These are phyloP conservation scores for Tarsius wallacei DNA, from an alignment of 2,797 vertebrate species.

Conservation along the genomic window DNA sequence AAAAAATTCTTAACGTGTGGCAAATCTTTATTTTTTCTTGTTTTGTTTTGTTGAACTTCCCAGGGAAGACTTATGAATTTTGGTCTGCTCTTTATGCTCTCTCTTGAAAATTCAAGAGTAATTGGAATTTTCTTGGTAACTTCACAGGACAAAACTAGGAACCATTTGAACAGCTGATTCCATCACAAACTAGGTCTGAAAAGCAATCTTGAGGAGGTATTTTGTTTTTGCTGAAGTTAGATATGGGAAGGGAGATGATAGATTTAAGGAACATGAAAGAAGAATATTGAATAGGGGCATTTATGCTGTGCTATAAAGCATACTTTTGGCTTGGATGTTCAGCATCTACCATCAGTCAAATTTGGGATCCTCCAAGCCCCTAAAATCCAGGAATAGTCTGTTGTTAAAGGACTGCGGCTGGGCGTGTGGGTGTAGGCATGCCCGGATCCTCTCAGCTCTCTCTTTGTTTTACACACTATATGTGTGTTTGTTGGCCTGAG, in stretches of 20 bases:
- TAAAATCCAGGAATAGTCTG: no score
- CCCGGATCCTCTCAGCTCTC: neutral
- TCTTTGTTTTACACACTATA: neutral
- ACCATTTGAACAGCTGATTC: neutral
- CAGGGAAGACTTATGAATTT: neutral
- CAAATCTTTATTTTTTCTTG: neutral
- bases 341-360: neutral
- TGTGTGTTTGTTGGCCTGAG: neutral
- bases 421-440: neutral
- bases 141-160: neutral
- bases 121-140: neutral
- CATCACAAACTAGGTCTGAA: neutral
- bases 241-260: neutral
- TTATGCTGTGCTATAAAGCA: neutral
- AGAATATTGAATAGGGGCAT: neutral
- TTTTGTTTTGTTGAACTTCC: neutral
- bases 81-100: neutral
- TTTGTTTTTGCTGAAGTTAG: neutral
- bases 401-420: neutral
- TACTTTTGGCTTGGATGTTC: neutral
- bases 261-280: neutral
- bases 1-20: no score
- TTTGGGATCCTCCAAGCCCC: neutral
- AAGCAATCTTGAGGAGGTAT: neutral
- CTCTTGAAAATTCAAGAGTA: slow-evolving; percentile 3